phyloP scores from a whole-genome alignment of 2,888 invertebrate genomes.

The Caenorhabditis japonica region DNA sequence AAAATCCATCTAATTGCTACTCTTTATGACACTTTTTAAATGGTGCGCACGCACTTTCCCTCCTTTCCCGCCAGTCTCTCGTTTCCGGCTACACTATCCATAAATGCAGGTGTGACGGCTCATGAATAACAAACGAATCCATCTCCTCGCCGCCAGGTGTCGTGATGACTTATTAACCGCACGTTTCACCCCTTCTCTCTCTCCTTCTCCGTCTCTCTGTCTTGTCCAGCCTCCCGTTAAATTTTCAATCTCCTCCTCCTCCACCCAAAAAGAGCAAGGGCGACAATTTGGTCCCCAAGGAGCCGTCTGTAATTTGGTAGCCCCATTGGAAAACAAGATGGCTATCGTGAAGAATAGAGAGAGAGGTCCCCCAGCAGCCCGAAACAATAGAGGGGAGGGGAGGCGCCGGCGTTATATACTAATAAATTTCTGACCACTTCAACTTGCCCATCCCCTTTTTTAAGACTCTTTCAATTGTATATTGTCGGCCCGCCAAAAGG shows the following conservation, averaged over 20 bases:
- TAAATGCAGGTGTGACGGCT: conserved; percentile 41
- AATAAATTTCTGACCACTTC: conserved; percentile 41
- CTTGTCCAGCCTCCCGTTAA: conserved; percentile 6
- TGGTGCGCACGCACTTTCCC: conserved; percentile 8
- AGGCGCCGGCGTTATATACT: conserved; percentile 26
- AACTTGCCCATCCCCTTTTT: conserved; percentile 9
- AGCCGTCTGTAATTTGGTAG: conserved; percentile 12
- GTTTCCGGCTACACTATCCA: conserved; percentile 26
- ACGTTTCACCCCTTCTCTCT: no score
- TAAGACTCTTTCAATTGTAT: conserved; percentile 29
- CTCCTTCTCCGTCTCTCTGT: no score
- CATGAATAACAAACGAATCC: conserved; percentile 42
- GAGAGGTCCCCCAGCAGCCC: no score
- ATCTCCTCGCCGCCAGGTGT: conserved; percentile 1
- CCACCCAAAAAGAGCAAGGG: conserved; percentile 4
- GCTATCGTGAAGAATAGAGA: conserved; percentile 23
- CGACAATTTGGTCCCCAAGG: conserved; percentile 42
- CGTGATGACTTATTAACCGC: conserved; percentile 43
- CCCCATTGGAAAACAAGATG: conserved; percentile 27
- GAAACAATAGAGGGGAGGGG: conserved; percentile 6
- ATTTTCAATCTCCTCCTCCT: conserved; percentile 25
- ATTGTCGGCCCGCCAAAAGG: conserved; percentile 5
- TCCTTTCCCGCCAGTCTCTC: neutral
- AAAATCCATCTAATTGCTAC: conserved; percentile 26
- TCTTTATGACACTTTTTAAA: conserved; percentile 36